Evolutionary conservation across 2,113 vertebrate genomes (phyloP).

Genomic region (Myrmecophaga tridactyla): DNA sequence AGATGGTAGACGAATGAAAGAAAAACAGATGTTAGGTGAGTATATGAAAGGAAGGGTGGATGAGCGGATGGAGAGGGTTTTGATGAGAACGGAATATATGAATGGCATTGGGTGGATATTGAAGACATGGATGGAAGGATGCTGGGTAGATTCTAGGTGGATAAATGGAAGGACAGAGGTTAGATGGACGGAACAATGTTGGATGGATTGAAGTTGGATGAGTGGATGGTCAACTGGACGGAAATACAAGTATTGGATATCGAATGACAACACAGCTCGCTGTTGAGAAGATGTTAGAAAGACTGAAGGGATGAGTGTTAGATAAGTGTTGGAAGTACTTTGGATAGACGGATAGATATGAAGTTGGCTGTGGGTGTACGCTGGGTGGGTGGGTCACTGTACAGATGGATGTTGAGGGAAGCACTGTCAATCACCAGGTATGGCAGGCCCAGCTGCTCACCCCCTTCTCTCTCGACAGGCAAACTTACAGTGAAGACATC

Average conservation of each 20-base stretch:
- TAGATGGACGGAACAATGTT: not conserved
- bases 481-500: conserved; percentile 91
- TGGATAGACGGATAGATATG: not conserved
- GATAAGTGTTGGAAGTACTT: accelerated
- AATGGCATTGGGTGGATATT: not conserved
- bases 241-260: accelerated
- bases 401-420: not conserved
- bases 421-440: not conserved
- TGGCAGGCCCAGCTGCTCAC: not conserved
- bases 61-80: too few relatives aligned
- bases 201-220: not conserved
- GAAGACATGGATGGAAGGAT: not conserved
- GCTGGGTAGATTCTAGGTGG: not conserved
- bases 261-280: not conserved
- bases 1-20: too few relatives aligned
- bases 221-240: too few relatives aligned
- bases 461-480: not conserved
- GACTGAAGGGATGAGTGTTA: too few relatives aligned
- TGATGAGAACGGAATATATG: too few relatives aligned
- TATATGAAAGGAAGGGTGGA: too few relatives aligned
- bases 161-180: not conserved
- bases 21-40: too few relatives aligned
- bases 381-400: accelerated
- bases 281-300: not conserved
- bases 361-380: not conserved